Evolutionary conservation across 1,140 invertebrate species (phyloP), one percentile per base, ranked within the genome.

Genomic region (Euwallacea fornicatus): DNA sequence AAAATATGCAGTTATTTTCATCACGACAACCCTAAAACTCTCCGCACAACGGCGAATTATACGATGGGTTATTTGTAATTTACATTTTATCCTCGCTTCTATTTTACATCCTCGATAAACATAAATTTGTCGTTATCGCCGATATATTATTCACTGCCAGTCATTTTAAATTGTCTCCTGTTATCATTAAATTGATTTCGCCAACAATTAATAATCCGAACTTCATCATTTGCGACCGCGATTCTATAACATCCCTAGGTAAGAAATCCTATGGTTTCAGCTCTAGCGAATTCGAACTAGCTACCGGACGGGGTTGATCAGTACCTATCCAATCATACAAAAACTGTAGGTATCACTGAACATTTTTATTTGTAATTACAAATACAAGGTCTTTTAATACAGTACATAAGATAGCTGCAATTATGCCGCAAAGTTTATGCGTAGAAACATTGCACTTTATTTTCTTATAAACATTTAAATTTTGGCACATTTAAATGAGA

Each of bases 91-190:
- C 71, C 71, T 56, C 47, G 50, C 68, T 71, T 42, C 58, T 62
- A 69, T 73, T 74, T 74, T 76, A 76, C 72, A 76, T 75, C 73
- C 61, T 63, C 75, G 72, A 76, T 76, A 76, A 76, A 72, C 73
- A 76, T 76, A 76, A 76, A 76, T 76, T 73, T 65, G 69, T 63
- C 63, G 61, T 60, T 74, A 76, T 76, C 75, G 71, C 60, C 60
- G 44, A 69, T 69, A 69, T 69, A 58, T 69, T 69, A 61, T 69
- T 61, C 21, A 62, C 67, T 69, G 56, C 41, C n/a, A 21, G 16
- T 21, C 42, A 61, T 59, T 69, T 69, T 69, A 60, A 69, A 69
- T 60, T 53, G 61, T 43, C 21, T 9, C 0, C 15, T 63, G 61
- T 63, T 63, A 63, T 50, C 61, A 63, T 63, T 46, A 63, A 63